Conservation (phyloP, 2,797 vertebrate species). For the Echiichthys vipera region DNA sequence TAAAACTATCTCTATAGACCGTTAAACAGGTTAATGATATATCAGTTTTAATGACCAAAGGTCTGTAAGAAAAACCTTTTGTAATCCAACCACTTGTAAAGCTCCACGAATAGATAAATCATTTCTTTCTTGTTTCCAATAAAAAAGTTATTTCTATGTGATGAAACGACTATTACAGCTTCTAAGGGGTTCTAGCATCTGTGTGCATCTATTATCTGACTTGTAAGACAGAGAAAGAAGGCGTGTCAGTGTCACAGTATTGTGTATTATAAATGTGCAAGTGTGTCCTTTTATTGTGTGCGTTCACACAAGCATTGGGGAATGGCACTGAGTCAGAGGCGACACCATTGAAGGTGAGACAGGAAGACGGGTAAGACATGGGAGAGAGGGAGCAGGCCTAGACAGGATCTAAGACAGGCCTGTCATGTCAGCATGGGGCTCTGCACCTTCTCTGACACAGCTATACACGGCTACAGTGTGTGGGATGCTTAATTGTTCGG, state of each 20-base stretch:
- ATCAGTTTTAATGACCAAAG: neutral
- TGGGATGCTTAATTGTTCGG: slow-evolving; percentile 17
- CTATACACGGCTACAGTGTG: neutral
- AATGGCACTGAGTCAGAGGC: slow-evolving; percentile 76
- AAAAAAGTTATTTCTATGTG: neutral
- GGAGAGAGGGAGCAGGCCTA: slow-evolving; percentile 32
- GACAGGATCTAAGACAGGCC: slow-evolving; percentile 42
- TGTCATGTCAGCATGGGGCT: slow-evolving; percentile 60
- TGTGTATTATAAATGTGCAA: slow-evolving; percentile 33
- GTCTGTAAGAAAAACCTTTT: slow-evolving; percentile 1
- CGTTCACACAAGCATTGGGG: slow-evolving; percentile 47
- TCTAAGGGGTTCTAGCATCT: neutral
- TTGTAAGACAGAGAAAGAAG: slow-evolving; percentile 19
- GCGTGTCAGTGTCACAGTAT: slow-evolving; percentile 25
- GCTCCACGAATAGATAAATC: neutral
- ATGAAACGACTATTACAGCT: neutral
- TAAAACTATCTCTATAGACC: no score
- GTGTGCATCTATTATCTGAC: slow-evolving; percentile 35
- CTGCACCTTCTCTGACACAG: slow-evolving; percentile 45
- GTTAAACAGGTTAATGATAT: no score
- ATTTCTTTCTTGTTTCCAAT: neutral
- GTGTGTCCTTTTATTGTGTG: slow-evolving; percentile 35
- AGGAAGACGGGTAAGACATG: slow-evolving; percentile 62
- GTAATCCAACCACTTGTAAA: neutral
- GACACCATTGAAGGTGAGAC: slow-evolving; percentile 73